Evolutionary conservation across 2,797 vertebrate species (phyloP).

Genomic region (Xenentodon cancila): DNA sequence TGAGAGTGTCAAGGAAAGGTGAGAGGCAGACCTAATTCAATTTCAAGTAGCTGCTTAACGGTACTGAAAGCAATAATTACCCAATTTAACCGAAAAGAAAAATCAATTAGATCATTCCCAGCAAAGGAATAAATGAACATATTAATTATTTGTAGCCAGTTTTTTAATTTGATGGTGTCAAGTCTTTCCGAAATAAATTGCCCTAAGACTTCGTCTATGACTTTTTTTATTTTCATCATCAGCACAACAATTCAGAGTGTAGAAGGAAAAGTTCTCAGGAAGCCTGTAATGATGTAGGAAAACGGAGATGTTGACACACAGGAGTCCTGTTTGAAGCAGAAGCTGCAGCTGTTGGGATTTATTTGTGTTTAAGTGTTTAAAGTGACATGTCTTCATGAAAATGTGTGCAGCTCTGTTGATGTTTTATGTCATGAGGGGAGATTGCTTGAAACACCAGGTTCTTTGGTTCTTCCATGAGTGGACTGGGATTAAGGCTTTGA

Average conservation of each 20-base stretch:
- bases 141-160: conserved; percentile 2
- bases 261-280: neutral
- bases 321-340: neutral
- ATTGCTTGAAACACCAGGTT: conserved; percentile 6
- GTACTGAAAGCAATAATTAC: conserved; percentile 28
- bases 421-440: conserved; percentile 22
- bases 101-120: conserved; percentile 23
- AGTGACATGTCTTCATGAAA: neutral
- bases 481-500: conserved; percentile 5
- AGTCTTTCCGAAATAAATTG: conserved; percentile 12
- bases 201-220: neutral
- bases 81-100: conserved; percentile 31
- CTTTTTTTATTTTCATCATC: neutral
- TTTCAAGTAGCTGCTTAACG: conserved; percentile 37
- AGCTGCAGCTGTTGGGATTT: conserved; percentile 11
- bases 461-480: neutral
- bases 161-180: conserved; percentile 13
- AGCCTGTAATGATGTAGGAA: neutral
- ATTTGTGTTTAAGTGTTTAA: conserved; percentile 21
- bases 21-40: conserved; percentile 26
- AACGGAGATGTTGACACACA: neutral
- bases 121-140: conserved; percentile 9
- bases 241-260: neutral
- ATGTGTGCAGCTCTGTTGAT: conserved; percentile 4
- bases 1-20: conserved; percentile 25